Evolutionary conservation across 2,113 vertebrate genomes (phyloP), one percentile per base, ranked within the genome.

Genomic region (Platichthys stellatus): DNA sequence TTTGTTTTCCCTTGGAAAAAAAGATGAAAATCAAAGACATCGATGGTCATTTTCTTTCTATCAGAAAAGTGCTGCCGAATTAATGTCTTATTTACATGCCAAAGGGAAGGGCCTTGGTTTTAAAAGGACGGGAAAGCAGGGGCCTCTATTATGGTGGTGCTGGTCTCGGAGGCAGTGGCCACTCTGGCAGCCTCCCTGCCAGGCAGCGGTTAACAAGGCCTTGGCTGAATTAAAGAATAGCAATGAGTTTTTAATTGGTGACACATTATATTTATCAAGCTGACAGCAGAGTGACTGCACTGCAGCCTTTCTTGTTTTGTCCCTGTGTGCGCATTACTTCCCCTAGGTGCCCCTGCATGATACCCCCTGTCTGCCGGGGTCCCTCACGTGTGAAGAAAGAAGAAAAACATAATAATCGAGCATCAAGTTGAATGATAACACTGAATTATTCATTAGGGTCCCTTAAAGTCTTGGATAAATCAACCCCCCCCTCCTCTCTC

Each of bases 41-140:
- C 92, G 94, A 94, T 93, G 95, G 94, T 96, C 94, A 95, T 97
- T 97, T 96, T 95, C 95, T 95, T 95, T 95, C 94, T 90, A 86
- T 91, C 74, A 78, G 85, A 92, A 95, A 92, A 94, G 94, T 94
- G 95, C 94, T 94, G 94, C 91, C 81, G 85, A 90, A 91, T 96
- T 96, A 97, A 97, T 96, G 95, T 96, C 95, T 95, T 96, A 96
- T 97, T 97, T 95, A 96, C 96, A 97, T 97, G 93, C 96, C 95
- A 97, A 96, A 94, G 93, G 91, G 85, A 91, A 80, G 80, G 92
- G 88, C 68, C 85, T 83, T 92, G 90, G 90, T 93, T 93, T 90
- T 92, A 89, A 94, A 95, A 85, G 94, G 95, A 95, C 95, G 95
- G 94, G 94, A 95, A 96, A 94, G 88, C 74, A 75, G 91, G 92